Evolutionary conservation across 2,888 invertebrate genomes (phyloP), one percentile per base, ranked within the genome.

Genomic region (Amphimallon solstitiale): DNA sequence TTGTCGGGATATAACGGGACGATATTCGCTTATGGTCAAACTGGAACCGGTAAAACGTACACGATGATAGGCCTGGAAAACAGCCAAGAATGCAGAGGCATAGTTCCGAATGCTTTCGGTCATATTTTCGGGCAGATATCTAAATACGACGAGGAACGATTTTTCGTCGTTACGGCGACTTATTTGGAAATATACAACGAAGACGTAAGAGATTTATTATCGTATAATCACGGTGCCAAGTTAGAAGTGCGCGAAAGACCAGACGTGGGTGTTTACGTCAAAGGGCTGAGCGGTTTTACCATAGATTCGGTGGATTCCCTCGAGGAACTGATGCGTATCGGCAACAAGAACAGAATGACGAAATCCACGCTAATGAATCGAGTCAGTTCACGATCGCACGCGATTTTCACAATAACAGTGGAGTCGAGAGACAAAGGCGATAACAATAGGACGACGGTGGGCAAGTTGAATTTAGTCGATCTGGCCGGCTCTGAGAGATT

Each of bases 151-250:
- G 84, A 86, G 68, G 88, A 91, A 73, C 87, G 88, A 77, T 90
- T 94, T 76, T 98, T 98, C 82, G 84, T 97, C 51, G 97, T 98
- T 5, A 89, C 97, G 69, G 97, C 97, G 5, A 97, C 97, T 0
- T 98, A 97, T 81, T 85, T 98, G 83, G 98, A 98, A 85, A 98
- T 98, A 66, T 98, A 98, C 83, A 98, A 98, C 81, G 98, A 98
- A 81, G 97, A 98, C 82, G 94, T 98, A 0, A 88, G 97, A 19
- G 98, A 98, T 84, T 85, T 98, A 35, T 85, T 98, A 2, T 75
- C 77, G 1, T 90, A 89, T 70, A 88, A 88, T 74, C 73, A 76
- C 1, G 89, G 89, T 70, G 89, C 70, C 37, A 89, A 91, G 73
- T 84, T 96, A 2, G 95, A 95, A 81, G 92, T 97, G 0, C 95